A percentile compares a stretch with the other conserved stretches of the same genome.
Evolutionary conservation across 2,797 vertebrate species (phyloP).

Genomic region (Anabacerthia variegaticeps): DNA sequence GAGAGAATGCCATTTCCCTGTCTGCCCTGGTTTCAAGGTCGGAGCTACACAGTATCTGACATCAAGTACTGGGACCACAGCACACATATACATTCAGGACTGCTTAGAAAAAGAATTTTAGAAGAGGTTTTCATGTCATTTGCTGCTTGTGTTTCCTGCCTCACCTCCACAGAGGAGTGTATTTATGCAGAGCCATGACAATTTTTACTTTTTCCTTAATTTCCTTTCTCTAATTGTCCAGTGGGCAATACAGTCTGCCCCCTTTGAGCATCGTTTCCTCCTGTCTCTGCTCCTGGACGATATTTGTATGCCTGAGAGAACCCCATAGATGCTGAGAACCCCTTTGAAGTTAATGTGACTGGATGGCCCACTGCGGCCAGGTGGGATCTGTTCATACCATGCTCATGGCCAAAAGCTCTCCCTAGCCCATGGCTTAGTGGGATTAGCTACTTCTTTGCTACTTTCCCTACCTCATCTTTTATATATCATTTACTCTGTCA

Average conservation of each 20-base stretch:
- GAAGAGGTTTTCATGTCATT: not conserved
- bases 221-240: conserved; percentile 2
- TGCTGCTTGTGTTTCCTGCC: not conserved
- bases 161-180: not conserved
- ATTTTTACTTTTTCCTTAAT: conserved; percentile 2
- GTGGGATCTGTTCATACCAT: conserved; percentile 15
- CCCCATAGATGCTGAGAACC: not conserved
- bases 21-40: not conserved
- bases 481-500: not conserved
- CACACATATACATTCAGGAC: not conserved
- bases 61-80: not conserved
- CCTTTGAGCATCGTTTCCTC: not conserved
- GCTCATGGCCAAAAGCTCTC: not conserved
- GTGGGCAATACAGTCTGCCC: not conserved
- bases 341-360: conserved; percentile 25
- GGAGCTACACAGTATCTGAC: not conserved
- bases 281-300: not conserved
- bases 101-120: not conserved
- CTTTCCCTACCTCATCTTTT: not conserved
- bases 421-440: not conserved
- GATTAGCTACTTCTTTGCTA: conserved; percentile 19
- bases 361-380: not conserved
- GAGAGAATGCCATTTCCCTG: not conserved
- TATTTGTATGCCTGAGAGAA: not conserved
- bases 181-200: conserved; percentile 3